These are phyloP conservation scores for Drosophila rellima DNA, from an alignment of 2,888 invertebrate species.

Conservation along the genomic window DNA sequence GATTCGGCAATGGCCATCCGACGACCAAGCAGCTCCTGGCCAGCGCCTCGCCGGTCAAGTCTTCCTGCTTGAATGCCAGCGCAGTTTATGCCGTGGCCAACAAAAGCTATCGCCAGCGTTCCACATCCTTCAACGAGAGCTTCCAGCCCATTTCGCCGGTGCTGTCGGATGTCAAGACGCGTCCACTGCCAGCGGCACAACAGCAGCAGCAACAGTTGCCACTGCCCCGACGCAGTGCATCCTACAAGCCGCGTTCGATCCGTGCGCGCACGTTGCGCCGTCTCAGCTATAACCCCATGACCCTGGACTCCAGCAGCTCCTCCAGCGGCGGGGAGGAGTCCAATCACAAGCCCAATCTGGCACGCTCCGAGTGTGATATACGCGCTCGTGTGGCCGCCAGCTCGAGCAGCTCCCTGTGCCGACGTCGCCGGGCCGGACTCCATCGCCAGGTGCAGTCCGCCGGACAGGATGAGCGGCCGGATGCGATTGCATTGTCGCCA, in stretches of 20 bases:
- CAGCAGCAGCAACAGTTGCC: slow-evolving; percentile 49
- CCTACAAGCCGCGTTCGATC: slow-evolving; percentile 86
- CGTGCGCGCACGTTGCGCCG: slow-evolving; percentile 87
- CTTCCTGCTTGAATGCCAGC: slow-evolving; percentile 67
- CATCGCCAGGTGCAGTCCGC: slow-evolving; percentile 82
- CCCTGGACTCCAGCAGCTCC: slow-evolving; percentile 87
- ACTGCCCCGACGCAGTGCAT: slow-evolving; percentile 61
- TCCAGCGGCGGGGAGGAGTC: slow-evolving; percentile 87
- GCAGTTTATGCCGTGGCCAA: slow-evolving; percentile 75
- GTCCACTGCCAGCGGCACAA: slow-evolving; percentile 54
- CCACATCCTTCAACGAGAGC: slow-evolving; percentile 87
- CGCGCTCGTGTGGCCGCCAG: slow-evolving; percentile 81
- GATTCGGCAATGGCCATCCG: slow-evolving; percentile 64
- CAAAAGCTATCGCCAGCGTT: slow-evolving; percentile 85
- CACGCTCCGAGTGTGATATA: slow-evolving; percentile 88
- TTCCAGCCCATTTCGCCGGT: slow-evolving; percentile 84
- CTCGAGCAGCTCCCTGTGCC: slow-evolving; percentile 64
- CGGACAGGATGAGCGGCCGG: slow-evolving; percentile 80
- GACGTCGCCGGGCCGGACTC: slow-evolving; percentile 83
- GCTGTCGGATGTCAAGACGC: slow-evolving; percentile 66
- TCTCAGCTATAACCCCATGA: slow-evolving; percentile 88
- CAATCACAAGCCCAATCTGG: slow-evolving; percentile 84
- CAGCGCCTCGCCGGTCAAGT: slow-evolving; percentile 83
- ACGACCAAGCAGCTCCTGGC: slow-evolving; percentile 67
- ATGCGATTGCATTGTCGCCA: slow-evolving; percentile 64